phyloP scores from a whole-genome alignment of 2,113 vertebrate genomes.

The Colius striatus region DNA sequence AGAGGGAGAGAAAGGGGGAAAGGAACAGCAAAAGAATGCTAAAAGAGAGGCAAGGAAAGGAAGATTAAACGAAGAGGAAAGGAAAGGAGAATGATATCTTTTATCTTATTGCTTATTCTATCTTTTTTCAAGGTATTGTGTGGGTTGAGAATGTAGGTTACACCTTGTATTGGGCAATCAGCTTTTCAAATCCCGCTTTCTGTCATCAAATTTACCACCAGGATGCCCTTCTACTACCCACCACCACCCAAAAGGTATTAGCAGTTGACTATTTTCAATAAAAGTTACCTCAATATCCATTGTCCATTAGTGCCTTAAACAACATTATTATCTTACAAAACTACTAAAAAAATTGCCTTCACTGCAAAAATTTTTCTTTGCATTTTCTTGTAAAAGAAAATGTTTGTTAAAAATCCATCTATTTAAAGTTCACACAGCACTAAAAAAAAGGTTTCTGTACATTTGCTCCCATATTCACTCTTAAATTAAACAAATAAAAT shows the following conservation, averaged over 20 bases:
- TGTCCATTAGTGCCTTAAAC: slow-evolving; percentile 73
- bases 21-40: no score
- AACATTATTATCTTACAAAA: slow-evolving; percentile 74
- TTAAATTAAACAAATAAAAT: slow-evolving; percentile 76
- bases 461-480: slow-evolving; percentile 73
- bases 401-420: slow-evolving; percentile 74
- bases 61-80: no score
- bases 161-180: background rate
- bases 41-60: no score
- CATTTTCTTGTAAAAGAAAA: slow-evolving; percentile 79
- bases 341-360: slow-evolving; percentile 68
- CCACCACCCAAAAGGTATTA: background rate
- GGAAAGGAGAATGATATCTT: background rate
- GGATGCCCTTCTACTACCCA: background rate
- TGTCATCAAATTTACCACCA: background rate
- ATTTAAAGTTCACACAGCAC: slow-evolving; percentile 73
- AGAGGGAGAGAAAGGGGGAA: background rate
- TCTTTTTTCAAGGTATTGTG: slow-evolving; percentile 39
- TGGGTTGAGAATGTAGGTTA: slow-evolving; percentile 21
- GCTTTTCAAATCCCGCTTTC: background rate
- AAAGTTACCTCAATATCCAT: slow-evolving; percentile 71
- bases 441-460: slow-evolving; percentile 79
- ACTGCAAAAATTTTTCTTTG: slow-evolving; percentile 67
- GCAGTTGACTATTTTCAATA: slow-evolving; percentile 60
- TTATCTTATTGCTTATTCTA: slow-evolving; percentile 61